A percentile compares a stretch with the other conserved stretches of the same genome.
These are phyloP conservation scores for Pemphredon lugubris DNA, from an alignment of 2,888 invertebrate species.

Conservation along the genomic window DNA sequence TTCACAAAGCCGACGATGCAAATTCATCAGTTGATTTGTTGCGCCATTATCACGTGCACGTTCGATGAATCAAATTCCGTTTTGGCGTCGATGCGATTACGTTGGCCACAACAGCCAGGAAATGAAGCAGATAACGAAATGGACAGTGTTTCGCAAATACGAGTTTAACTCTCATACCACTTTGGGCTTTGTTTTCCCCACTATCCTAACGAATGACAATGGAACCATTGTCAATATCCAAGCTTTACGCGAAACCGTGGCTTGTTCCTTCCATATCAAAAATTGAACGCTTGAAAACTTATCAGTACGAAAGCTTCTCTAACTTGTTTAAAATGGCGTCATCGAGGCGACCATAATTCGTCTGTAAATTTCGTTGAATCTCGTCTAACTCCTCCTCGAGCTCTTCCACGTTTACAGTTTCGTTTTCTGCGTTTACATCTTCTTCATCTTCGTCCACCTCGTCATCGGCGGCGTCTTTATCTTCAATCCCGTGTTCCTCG, in stretches of 20 bases:
- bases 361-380: conserved; percentile 76
- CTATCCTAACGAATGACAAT: background rate
- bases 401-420: conserved; percentile 52
- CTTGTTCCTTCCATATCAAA: too few species aligned
- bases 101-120: conserved; percentile 9
- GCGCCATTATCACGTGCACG: background rate
- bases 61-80: conserved; percentile 36
- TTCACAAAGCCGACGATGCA: too few species aligned
- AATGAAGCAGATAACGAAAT: conserved; percentile 29
- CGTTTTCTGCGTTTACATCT: too few species aligned
- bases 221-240: too few species aligned
- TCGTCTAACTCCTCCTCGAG: conserved; percentile 79
- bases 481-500: conserved; percentile 25
- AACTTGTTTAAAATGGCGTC: conserved; percentile 79
- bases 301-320: conserved; percentile 16
- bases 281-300: background rate
- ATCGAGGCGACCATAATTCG: conserved; percentile 79
- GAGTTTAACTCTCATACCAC: conserved; percentile 3
- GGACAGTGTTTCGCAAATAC: conserved; percentile 11
- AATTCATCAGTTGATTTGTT: too few species aligned
- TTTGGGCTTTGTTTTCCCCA: conserved; percentile 3
- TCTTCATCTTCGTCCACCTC: conserved; percentile 64
- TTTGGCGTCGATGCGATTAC: conserved; percentile 20
- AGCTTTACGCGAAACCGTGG: too few species aligned
- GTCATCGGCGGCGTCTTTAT: conserved; percentile 35